Conservation (phyloP, 2,888 invertebrate genomes). For the Aleiodes leptofemur region DNA sequence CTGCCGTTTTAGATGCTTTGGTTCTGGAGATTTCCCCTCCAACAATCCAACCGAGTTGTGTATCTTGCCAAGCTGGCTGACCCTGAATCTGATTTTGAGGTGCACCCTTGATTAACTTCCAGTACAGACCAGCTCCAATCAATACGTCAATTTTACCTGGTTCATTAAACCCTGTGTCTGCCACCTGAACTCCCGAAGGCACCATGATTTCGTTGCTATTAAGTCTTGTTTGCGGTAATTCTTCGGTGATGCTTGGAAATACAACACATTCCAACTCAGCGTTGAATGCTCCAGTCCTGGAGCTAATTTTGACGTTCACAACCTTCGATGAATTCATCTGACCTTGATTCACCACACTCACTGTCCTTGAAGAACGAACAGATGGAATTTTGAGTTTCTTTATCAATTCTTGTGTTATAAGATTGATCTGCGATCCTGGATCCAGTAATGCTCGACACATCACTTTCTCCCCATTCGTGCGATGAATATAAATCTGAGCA, state of each 20-base stretch:
- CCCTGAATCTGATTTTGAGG: constrained; percentile 34
- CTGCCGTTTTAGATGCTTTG: not conserved
- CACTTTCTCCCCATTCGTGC: constrained; percentile 22
- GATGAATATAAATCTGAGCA: constrained; percentile 32
- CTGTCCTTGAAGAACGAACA: constrained; percentile 30
- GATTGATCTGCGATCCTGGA: constrained; percentile 48
- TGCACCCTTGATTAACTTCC: constrained; percentile 44
- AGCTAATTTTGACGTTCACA: not conserved
- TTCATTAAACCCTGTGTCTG: constrained; percentile 39
- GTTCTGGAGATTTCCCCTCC: constrained; percentile 28
- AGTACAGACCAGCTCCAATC: constrained; percentile 49
- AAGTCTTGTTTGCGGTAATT: constrained; percentile 36
- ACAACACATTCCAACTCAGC: constrained; percentile 37
- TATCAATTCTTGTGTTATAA: constrained; percentile 44
- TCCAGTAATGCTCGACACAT: constrained; percentile 48
- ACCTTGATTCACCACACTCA: constrained; percentile 40
- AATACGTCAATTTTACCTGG: constrained; percentile 49
- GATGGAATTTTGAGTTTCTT: constrained; percentile 35
- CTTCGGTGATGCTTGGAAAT: constrained; percentile 38
- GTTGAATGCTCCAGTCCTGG: constrained; percentile 21
- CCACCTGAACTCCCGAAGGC: constrained; percentile 8
- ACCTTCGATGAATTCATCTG: not conserved
- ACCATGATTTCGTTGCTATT: constrained; percentile 28
- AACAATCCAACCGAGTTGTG: constrained; percentile 33
- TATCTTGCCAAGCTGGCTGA: constrained; percentile 45